phyloP scores from a whole-genome alignment of 2,113 vertebrate species.

The Myanophis thanlyinensis region DNA sequence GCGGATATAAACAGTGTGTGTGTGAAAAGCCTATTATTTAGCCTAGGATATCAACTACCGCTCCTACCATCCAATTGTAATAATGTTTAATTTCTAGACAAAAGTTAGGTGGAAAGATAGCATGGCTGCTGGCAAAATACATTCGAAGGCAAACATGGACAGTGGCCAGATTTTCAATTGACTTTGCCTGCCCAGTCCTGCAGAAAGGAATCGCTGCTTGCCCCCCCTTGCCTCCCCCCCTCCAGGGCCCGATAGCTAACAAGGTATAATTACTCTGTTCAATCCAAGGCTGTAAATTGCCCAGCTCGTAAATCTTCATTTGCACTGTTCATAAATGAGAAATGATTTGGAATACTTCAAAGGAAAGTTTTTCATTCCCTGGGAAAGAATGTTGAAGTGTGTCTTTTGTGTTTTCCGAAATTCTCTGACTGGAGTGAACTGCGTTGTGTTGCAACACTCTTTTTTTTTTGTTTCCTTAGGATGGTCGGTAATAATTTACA shows the following conservation, averaged over 20 bases:
- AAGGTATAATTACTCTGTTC: neutral
- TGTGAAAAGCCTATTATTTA: too few species aligned
- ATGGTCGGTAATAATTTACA: neutral
- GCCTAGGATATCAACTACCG: too few species aligned
- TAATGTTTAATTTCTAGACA: neutral
- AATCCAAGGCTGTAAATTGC: slow-evolving; percentile 62
- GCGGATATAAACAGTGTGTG: neutral
- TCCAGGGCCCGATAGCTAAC: neutral
- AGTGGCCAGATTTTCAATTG: neutral
- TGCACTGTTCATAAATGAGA: slow-evolving; percentile 43
- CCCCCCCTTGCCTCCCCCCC: neutral
- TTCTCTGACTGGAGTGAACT: neutral
- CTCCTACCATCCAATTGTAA: neutral
- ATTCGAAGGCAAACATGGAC: neutral
- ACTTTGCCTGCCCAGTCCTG: neutral
- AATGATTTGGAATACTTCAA: neutral
- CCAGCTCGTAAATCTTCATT: slow-evolving; percentile 67
- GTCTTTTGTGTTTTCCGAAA: neutral
- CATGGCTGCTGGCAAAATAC: neutral
- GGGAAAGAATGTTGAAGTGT: neutral
- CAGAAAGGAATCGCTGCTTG: neutral
- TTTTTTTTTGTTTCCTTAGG: neutral
- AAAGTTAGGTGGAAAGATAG: neutral
- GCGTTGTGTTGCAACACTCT: neutral
- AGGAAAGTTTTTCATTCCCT: slow-evolving; percentile 29